Evolutionary conservation across 2,113 vertebrate genomes (phyloP), one percentile per base, ranked within the genome.

Genomic region (Lagopus muta): DNA sequence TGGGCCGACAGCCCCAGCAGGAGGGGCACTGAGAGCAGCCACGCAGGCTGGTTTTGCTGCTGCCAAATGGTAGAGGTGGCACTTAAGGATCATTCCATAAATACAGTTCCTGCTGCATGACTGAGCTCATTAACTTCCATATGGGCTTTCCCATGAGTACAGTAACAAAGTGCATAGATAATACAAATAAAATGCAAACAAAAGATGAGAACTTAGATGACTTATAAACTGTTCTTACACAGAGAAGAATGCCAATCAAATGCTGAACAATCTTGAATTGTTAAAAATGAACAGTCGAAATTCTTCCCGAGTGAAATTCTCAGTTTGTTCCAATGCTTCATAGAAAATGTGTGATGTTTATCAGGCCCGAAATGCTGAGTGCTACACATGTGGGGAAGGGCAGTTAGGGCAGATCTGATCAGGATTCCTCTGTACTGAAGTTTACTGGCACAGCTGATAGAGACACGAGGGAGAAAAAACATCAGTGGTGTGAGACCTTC

Each of bases 11-110:
- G 3, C n/a, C 72, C 90, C 65, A 71, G 70, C 65, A 67, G 60
- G 80, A 67, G 72, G 62, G 2, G 4, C 65, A 19, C 36, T 67
- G 70, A 48, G 75, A 91, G 60, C 64, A 52, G 82, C 8, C 1
- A 1, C 21, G 57, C 47, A 71, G 75, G 34, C 71, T 38, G 19
- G 32, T 47, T 74, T 75, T 83, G 50, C 86, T 19, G 2, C 88
- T 96, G 93, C 93, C 88, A 86, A 86, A 86, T 40, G 20, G 38
- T 8, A 81, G 73, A 76, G 72, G 67, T 22, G 73, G 27, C 86
- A 72, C 84, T 93, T 69, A 82, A 75, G 78, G 66, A 79, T 92
- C 75, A 73, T 22, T 90, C 73, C 83, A 52, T 93, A 93, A 94
- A 86, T 81, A 25, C 8, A 57, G 60, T 75, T 88, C 71, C 76